A percentile compares a stretch with the other conserved stretches of the same genome.
Conservation (phyloP, 1,140 invertebrate species). For the Gryllus bimaculatus region DNA sequence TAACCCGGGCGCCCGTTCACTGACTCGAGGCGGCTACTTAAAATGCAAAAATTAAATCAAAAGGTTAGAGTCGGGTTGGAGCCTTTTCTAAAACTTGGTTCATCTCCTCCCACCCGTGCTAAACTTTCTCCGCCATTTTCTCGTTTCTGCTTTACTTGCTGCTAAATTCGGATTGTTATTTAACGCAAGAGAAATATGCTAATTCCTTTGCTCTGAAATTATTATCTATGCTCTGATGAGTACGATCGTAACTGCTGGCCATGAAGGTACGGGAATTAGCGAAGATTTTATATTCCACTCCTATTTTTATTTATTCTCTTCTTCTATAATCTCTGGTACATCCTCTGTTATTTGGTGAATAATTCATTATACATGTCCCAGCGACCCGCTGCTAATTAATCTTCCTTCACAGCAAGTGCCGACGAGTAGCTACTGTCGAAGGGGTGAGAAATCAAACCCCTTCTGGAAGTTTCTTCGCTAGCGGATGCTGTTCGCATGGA, state of each 20-base stretch:
- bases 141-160: neutral
- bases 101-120: neutral
- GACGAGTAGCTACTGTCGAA: neutral
- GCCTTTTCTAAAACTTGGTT: neutral
- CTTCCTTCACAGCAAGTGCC: neutral
- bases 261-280: neutral
- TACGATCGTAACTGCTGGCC: neutral
- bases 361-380: neutral
- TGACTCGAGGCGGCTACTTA: neutral
- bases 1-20: neutral
- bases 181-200: neutral
- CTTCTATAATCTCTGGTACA: neutral
- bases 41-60: slow-evolving; percentile 6
- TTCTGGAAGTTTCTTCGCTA: no score
- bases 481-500: no score
- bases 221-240: neutral
- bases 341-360: neutral
- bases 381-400: neutral
- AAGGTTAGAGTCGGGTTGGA: neutral
- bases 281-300: neutral
- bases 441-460: neutral
- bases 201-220: neutral
- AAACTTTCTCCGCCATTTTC: slow-evolving; percentile 1
- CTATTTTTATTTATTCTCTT: neutral
- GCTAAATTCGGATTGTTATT: slow-evolving; percentile 5